Conservation (phyloP, 2,888 invertebrate genomes). For the Trichogramma evanescens region DNA sequence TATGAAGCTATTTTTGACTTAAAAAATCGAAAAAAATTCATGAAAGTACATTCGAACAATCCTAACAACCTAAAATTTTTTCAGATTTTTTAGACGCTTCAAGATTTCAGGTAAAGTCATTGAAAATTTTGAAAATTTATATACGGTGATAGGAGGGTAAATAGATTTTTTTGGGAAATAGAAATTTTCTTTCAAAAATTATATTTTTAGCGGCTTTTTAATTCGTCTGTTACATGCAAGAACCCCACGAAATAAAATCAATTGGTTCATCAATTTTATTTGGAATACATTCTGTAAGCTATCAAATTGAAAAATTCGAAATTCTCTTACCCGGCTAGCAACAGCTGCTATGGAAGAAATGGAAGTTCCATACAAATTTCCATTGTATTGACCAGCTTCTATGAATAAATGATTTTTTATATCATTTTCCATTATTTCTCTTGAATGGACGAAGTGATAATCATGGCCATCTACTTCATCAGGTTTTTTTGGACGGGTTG, state of each 20-base stretch:
- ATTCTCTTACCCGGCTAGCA: conserved; percentile 69
- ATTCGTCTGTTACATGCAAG: neutral
- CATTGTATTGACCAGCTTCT: conserved; percentile 99
- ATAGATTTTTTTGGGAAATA: too few relatives aligned
- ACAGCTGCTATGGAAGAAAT: conserved; percentile 95
- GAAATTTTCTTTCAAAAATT: too few relatives aligned
- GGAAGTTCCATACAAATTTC: conserved; percentile 97
- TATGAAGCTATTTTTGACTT: too few relatives aligned
- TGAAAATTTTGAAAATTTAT: too few relatives aligned
- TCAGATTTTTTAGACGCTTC: too few relatives aligned
- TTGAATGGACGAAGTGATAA: conserved; percentile 95
- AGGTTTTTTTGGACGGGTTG: conserved; percentile 89
- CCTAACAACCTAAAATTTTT: too few relatives aligned
- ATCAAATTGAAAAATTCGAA: conserved; percentile 4
- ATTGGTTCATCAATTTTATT: neutral
- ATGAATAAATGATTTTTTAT: conserved; percentile 98
- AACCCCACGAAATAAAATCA: neutral
- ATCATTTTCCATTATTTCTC: conserved; percentile 95
- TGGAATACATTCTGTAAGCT: neutral
- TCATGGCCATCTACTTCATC: conserved; percentile 97
- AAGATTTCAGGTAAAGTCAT: too few relatives aligned
- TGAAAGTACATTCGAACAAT: too few relatives aligned
- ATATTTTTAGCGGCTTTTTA: neutral
- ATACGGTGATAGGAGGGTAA: too few relatives aligned
- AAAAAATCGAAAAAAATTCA: too few relatives aligned